phyloP scores from a whole-genome alignment of 2,797 vertebrate species.

The Gymnoscopelus braueri region DNA sequence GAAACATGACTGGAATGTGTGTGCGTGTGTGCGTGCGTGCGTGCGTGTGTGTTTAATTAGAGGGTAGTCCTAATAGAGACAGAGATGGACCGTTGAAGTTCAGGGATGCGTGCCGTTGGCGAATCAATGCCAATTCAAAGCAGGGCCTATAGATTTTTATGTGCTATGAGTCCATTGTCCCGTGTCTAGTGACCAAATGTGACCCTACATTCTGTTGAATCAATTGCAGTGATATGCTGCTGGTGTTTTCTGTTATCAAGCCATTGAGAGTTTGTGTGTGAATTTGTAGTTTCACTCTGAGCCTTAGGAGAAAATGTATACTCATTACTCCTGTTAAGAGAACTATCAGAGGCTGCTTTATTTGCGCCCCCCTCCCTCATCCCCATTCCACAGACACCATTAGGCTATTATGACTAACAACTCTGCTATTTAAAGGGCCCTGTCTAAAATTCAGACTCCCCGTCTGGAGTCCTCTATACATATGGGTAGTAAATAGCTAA shows the following conservation, averaged over 20 bases:
- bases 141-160: slow-evolving; percentile 60
- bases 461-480: slow-evolving; percentile 40
- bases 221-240: slow-evolving; percentile 40
- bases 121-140: slow-evolving; percentile 52
- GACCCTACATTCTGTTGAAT: slow-evolving; percentile 23
- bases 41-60: slow-evolving; percentile 35
- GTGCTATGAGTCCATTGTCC: slow-evolving; percentile 59
- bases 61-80: slow-evolving; percentile 10
- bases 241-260: slow-evolving; percentile 8
- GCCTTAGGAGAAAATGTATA: slow-evolving; percentile 21
- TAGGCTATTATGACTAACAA: slow-evolving; percentile 47
- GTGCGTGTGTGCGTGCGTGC: slow-evolving; percentile 17
- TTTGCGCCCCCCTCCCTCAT: slow-evolving; percentile 25
- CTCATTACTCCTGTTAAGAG: slow-evolving; percentile 8
- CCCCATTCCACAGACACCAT: slow-evolving; percentile 25
- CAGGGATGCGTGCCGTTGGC: slow-evolving; percentile 34
- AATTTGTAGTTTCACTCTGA: slow-evolving; percentile 10
- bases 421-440: slow-evolving; percentile 53
- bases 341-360: slow-evolving; percentile 8
- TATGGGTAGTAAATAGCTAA: slow-evolving; percentile 56
- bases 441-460: slow-evolving; percentile 47
- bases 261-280: slow-evolving; percentile 8
- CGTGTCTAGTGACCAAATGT: slow-evolving; percentile 45
- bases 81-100: neutral
- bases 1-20: slow-evolving; percentile 64